phyloP scores from a whole-genome alignment of 2,113 vertebrate species.

The Tupaia chinensis region DNA sequence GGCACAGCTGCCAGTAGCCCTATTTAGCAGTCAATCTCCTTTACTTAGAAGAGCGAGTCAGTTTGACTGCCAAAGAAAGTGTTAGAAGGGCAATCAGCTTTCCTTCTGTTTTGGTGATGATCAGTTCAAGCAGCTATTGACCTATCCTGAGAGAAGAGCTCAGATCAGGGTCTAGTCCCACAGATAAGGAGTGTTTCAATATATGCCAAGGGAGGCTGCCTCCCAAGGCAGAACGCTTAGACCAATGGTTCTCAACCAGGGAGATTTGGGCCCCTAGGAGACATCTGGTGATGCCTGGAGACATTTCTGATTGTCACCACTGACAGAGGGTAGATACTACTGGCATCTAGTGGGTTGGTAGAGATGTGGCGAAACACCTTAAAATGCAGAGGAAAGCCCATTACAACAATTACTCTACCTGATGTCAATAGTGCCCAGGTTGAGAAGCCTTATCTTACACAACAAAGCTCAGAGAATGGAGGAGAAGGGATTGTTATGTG shows the following conservation, averaged over 20 bases:
- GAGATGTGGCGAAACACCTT: not conserved
- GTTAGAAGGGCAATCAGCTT: not conserved
- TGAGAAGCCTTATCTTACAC: not conserved
- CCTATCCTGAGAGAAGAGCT: not conserved
- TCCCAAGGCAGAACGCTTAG: not conserved
- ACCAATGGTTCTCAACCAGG: not conserved
- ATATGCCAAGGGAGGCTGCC: not conserved
- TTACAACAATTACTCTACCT: not conserved
- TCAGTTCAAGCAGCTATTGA: not conserved
- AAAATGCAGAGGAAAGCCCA: not conserved
- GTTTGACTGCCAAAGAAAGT: not conserved
- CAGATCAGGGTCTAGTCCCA: not conserved
- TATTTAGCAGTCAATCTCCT: not conserved
- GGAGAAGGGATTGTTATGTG: not conserved
- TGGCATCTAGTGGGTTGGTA: not conserved
- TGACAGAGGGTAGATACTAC: no score
- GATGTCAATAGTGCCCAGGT: not conserved
- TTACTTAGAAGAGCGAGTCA: not conserved
- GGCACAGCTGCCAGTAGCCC: not conserved
- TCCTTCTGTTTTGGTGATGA: not conserved
- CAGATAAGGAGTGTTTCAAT: not conserved
- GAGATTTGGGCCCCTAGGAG: not conserved
- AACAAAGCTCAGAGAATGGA: no score
- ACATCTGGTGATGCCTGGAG: not conserved
- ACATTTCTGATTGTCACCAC: not conserved